Evolutionary conservation across 2,113 vertebrate genomes (phyloP).

Genomic region (Tachysurus fulvidraco): DNA sequence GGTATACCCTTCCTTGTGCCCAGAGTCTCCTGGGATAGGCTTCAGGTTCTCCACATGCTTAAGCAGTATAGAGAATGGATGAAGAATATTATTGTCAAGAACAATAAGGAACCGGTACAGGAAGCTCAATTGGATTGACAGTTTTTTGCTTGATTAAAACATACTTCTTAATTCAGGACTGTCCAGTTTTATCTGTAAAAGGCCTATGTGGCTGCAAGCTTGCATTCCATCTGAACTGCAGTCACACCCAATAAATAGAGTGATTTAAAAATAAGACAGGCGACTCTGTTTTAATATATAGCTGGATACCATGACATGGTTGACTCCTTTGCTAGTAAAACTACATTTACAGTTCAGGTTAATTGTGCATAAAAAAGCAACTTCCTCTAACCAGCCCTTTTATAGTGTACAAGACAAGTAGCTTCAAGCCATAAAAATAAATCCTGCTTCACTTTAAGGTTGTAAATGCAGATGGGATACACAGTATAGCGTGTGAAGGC

Average conservation of each 20-base stretch:
- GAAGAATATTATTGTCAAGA: neutral
- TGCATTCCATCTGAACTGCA: neutral
- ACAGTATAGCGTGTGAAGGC: neutral
- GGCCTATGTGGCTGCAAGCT: neutral
- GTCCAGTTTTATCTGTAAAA: neutral
- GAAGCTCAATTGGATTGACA: neutral
- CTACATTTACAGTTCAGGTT: slow-evolving; percentile 5
- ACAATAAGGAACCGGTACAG: neutral
- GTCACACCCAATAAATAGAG: neutral
- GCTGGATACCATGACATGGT: neutral
- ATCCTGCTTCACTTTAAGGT: slow-evolving; percentile 3
- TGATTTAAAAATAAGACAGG: neutral
- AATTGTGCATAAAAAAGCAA: neutral
- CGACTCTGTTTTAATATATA: neutral
- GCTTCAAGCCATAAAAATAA: neutral
- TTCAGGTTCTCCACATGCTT: too few species aligned
- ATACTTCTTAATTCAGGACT: neutral
- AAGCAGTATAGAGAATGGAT: too few species aligned
- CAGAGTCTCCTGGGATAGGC: too few species aligned
- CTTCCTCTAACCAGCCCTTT: neutral
- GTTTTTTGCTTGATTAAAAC: neutral
- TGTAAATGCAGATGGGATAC: slow-evolving; percentile 7
- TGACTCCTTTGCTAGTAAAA: slow-evolving; percentile 3
- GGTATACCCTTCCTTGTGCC: too few species aligned
- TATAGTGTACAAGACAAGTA: neutral